A percentile compares a stretch with the other conserved stretches of the same genome.
Conservation (phyloP, 1,140 invertebrate genomes). For the Drosophila nigromelanica region DNA sequence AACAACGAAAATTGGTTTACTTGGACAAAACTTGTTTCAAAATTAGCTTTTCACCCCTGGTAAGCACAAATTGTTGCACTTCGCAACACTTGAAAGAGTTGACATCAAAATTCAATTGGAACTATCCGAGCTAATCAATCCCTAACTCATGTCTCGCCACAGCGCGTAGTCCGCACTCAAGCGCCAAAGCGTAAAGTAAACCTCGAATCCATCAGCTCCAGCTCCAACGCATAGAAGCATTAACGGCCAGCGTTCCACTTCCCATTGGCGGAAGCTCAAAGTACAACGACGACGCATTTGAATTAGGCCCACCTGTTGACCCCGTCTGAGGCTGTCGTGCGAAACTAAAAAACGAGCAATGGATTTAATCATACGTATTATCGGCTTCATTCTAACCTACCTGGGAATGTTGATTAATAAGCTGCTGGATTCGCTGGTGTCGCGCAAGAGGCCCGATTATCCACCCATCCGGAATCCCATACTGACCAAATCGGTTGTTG, state of each 20-base stretch:
- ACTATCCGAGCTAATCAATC: constrained; percentile 4
- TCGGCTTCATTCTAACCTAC: constrained; percentile 51
- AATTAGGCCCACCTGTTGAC: constrained; percentile 41
- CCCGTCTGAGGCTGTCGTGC: neutral
- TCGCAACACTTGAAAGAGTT: constrained; percentile 8
- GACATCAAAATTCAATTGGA: constrained; percentile 45
- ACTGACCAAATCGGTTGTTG: constrained; percentile 58
- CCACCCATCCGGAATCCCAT: constrained; percentile 57
- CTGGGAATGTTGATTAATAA: constrained; percentile 49
- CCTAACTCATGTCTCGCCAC: constrained; percentile 2
- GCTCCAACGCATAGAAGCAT: neutral
- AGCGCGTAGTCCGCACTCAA: constrained; percentile 46
- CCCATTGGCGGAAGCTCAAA: constrained; percentile 27
- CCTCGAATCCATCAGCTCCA: neutral
- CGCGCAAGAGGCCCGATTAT: constrained; percentile 42
- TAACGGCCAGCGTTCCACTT: neutral
- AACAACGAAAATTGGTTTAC: neutral
- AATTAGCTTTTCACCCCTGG: constrained; percentile 1
- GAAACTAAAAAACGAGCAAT: constrained; percentile 26
- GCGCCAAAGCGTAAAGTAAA: constrained; percentile 31
- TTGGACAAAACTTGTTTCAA: neutral
- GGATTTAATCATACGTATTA: constrained; percentile 60
- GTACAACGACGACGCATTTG: constrained; percentile 23
- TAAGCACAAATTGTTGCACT: constrained; percentile 10
- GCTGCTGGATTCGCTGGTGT: constrained; percentile 33